A percentile compares a stretch with the other conserved stretches of the same genome.
Evolutionary conservation across 2,888 invertebrate species (phyloP).

Genomic region (Heliconius hortense): DNA sequence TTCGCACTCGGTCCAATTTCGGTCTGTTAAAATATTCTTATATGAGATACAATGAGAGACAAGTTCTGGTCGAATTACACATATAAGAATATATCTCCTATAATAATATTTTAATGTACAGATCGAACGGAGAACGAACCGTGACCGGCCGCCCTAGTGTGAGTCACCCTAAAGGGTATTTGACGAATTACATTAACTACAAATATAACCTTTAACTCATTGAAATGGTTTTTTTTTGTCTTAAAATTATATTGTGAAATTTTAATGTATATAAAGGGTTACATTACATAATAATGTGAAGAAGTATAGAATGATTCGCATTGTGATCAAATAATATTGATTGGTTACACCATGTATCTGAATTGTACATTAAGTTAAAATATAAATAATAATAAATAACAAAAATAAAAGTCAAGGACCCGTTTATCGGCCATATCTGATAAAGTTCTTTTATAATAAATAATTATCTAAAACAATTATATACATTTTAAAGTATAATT

Average conservation of each 20-base stretch:
- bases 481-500: neutral
- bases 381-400: constrained; percentile 5
- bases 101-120: too few relatives aligned
- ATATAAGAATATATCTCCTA: too few relatives aligned
- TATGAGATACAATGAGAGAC: too few relatives aligned
- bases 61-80: too few relatives aligned
- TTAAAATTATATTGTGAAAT: constrained; percentile 1
- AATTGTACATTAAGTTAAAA: neutral
- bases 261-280: neutral
- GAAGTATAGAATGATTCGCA: neutral
- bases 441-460: neutral
- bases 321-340: neutral
- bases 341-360: neutral
- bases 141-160: too few relatives aligned
- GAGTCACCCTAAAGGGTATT: constrained; percentile 12
- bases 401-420: neutral
- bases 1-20: too few relatives aligned
- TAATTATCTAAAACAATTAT: neutral
- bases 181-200: neutral
- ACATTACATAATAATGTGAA: neutral
- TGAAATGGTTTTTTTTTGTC: neutral
- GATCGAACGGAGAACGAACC: too few relatives aligned
- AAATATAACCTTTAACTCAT: neutral
- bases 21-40: too few relatives aligned
- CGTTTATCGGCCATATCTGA: neutral